These are phyloP conservation scores for Cotesia congregata DNA, from an alignment of 2,888 invertebrate genomes.

Conservation along the genomic window DNA sequence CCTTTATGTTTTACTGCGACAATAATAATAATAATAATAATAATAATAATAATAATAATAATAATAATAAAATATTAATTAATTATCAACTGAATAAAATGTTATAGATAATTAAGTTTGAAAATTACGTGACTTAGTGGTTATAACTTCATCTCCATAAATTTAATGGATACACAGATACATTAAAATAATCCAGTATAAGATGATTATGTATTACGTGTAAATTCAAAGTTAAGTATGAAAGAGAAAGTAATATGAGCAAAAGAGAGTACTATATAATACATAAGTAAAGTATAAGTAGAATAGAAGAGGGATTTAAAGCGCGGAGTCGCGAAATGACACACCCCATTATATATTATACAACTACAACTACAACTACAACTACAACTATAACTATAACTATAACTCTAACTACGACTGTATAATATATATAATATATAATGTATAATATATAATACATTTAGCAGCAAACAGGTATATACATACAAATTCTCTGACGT, in stretches of 20 bases:
- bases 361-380: neutral
- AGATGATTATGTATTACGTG: neutral
- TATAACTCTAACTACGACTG: constrained; percentile 34
- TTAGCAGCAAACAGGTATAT: constrained; percentile 35
- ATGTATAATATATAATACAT: neutral
- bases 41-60: constrained; percentile 43
- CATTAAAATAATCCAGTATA: neutral
- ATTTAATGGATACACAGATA: neutral
- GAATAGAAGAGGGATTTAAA: constrained; percentile 54
- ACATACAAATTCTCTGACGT: constrained; percentile 42
- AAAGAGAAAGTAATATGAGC: constrained; percentile 20
- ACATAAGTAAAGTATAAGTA: neutral
- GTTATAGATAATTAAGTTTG: constrained; percentile 58
- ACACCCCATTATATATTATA: constrained; percentile 46
- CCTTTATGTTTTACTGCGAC: neutral
- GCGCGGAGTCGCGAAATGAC: constrained; percentile 56
- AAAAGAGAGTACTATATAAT: neutral
- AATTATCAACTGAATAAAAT: constrained; percentile 34
- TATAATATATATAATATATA: constrained; percentile 49
- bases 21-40: neutral
- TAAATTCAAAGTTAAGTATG: constrained; percentile 10
- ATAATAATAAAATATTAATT: constrained; percentile 28
- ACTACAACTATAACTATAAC: too few relatives aligned
- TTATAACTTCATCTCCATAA: constrained; percentile 52
- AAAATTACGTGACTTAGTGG: constrained; percentile 54